These are phyloP conservation scores for Battus philenor DNA, from an alignment of 1,140 invertebrate genomes.

Conservation along the genomic window DNA sequence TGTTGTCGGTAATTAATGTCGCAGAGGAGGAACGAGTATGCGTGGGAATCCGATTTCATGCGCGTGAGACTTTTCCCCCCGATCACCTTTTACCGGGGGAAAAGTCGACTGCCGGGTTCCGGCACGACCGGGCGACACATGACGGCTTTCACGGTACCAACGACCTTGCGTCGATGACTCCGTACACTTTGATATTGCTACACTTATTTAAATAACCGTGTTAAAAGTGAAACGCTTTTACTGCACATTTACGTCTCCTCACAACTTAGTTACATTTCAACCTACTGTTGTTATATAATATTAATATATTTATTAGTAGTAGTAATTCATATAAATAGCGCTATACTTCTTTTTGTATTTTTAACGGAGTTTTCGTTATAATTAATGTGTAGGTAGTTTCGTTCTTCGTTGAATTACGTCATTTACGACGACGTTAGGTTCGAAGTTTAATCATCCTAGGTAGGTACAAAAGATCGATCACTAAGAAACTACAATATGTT, in stretches of 20 bases:
- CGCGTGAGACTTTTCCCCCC: slow-evolving; percentile 55
- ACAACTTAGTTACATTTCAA: no score
- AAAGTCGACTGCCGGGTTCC: slow-evolving; percentile 32
- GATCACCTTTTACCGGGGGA: slow-evolving; percentile 40
- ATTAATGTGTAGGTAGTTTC: no score
- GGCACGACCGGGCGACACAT: slow-evolving; percentile 22
- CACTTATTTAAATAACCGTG: no score
- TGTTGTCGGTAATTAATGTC: slow-evolving; percentile 17
- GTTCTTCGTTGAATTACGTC: no score
- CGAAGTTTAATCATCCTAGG: no score
- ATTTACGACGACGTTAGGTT: no score
- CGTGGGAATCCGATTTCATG: slow-evolving; percentile 66
- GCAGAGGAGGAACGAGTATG: slow-evolving; percentile 42
- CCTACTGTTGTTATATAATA: neutral
- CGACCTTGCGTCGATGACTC: slow-evolving; percentile 16
- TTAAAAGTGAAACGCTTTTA: no score
- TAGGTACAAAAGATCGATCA: neutral
- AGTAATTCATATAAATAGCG: no score
- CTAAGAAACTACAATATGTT: neutral
- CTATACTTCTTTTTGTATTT: no score
- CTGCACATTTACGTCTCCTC: no score
- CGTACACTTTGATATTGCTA: slow-evolving; percentile 14
- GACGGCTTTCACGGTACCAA: slow-evolving; percentile 27
- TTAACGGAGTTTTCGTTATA: no score
- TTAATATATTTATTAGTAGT: neutral